A percentile compares a stretch with the other conserved stretches of the same genome.
These are phyloP conservation scores for Acleris cristana DNA, from an alignment of 2,888 invertebrate species.

Conservation along the genomic window DNA sequence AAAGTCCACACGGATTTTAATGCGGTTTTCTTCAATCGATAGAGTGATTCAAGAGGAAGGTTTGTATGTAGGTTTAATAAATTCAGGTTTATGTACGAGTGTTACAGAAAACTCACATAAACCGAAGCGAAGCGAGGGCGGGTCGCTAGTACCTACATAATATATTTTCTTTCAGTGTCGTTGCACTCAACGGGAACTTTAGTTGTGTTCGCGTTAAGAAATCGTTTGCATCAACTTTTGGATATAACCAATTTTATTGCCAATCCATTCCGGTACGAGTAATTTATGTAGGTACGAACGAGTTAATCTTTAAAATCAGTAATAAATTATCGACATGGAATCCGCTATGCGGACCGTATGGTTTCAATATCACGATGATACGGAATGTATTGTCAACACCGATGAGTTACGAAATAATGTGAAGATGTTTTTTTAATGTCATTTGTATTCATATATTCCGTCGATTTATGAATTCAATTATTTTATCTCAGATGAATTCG, in stretches of 20 bases:
- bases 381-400: constrained; percentile 13
- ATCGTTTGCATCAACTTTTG: constrained; percentile 24
- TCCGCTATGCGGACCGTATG: constrained; percentile 20
- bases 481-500: not conserved
- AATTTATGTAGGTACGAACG: constrained; percentile 23
- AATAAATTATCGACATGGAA: constrained; percentile 31
- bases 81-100: too few species aligned
- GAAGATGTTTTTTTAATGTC: constrained; percentile 9
- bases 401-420: constrained; percentile 21
- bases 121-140: too few species aligned
- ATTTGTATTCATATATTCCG: not conserved
- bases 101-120: too few species aligned
- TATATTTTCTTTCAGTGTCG: constrained; percentile 2
- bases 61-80: too few species aligned
- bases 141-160: too few species aligned
- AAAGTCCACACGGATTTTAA: too few species aligned
- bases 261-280: constrained; percentile 25
- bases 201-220: constrained; percentile 8
- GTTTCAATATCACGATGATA: constrained; percentile 13
- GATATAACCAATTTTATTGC: constrained; percentile 34
- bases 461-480: not conserved
- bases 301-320: constrained; percentile 36
- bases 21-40: too few species aligned
- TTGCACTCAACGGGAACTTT: constrained; percentile 23
- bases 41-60: too few species aligned